A percentile compares a stretch with the other conserved stretches of the same genome.
These are phyloP conservation scores for Mastomys coucha DNA, from an alignment of 2,113 vertebrate species.

Conservation along the genomic window DNA sequence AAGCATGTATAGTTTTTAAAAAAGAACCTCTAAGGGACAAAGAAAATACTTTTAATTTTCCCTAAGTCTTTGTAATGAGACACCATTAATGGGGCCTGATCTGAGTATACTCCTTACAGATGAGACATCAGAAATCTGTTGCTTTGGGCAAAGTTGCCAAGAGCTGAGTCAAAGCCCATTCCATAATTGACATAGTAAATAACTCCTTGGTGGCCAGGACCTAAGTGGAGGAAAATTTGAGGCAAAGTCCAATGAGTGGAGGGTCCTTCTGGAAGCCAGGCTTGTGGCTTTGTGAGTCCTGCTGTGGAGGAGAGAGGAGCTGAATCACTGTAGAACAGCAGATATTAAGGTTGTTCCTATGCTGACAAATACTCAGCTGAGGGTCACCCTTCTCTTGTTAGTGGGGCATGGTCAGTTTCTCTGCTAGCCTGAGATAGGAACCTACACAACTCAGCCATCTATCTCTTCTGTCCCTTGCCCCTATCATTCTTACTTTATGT, in stretches of 20 bases:
- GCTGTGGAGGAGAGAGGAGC: background rate
- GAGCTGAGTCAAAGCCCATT: background rate
- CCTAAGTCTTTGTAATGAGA: background rate
- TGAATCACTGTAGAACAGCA: background rate
- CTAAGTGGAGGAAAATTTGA: background rate
- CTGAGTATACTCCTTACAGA: background rate
- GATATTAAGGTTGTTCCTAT: background rate
- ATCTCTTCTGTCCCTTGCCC: background rate
- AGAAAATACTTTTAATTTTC: background rate
- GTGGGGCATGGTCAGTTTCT: background rate
- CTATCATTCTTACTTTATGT: background rate
- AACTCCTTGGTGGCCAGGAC: background rate
- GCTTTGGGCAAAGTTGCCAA: rapidly evolving
- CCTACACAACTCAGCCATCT: rapidly evolving
- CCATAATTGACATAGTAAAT: too few species aligned
- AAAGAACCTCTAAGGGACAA: background rate
- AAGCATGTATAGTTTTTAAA: background rate
- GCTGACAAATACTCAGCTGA: background rate
- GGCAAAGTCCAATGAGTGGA: background rate
- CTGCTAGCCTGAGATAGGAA: background rate
- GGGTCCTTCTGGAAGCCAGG: background rate
- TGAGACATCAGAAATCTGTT: background rate
- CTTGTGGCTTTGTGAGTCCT: background rate
- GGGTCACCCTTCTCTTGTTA: too few species aligned
- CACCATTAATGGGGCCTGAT: too few species aligned